Base-by-base conservation (phyloP, 2,888 invertebrate genomes). In the Seladonia tumulorum region DNA sequence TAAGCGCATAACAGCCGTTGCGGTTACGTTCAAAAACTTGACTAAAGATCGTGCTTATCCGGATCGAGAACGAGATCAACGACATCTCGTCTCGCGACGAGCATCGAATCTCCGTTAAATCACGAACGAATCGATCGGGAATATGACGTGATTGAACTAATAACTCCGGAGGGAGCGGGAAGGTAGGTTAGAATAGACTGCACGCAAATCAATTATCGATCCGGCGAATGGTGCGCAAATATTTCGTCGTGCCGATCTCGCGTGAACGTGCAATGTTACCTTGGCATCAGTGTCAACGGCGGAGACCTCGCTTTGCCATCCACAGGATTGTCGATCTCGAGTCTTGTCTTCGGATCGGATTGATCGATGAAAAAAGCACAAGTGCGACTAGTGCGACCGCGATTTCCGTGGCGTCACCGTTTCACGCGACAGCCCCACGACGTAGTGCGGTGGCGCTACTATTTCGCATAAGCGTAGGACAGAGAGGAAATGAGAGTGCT, bases 141-240 rank as follows among this genome's bases (percentile, higher is more conserved):
- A 81, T 78, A 14, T 72, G 47, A 76, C 68, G 81, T 66, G 78
- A 87, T 82, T 72, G 47, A 81, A 75, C 71, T 77, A 80, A 81
- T 86, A 87, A 89, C 73, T 79, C 45, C 35, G 63, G 72, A 79
- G 80, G 77, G 79, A 82, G 76, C 81, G 68, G 63, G 47, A 70
- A 76, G 77, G 73, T 87, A 90, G 90, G 90, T 90, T 90, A 90
- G 90, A 90, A 85, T 87, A 85, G 76, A 85, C 82, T 76, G 72
- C 84, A 86, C 87, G 76, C 85, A 86, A 89, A 91, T 91, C 87
- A 92, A 92, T 92, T 91, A 92, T 92, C 93, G 93, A 93, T 93
- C 92, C 88, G 90, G 80, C 71, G 85, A 79, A 80, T 72, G 78
- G 82, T 91, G 92, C 91, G 92, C 91, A 90, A 91, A 83, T 89